phyloP scores from a whole-genome alignment of 2,797 vertebrate species.

The Peromyscus attwateri region DNA sequence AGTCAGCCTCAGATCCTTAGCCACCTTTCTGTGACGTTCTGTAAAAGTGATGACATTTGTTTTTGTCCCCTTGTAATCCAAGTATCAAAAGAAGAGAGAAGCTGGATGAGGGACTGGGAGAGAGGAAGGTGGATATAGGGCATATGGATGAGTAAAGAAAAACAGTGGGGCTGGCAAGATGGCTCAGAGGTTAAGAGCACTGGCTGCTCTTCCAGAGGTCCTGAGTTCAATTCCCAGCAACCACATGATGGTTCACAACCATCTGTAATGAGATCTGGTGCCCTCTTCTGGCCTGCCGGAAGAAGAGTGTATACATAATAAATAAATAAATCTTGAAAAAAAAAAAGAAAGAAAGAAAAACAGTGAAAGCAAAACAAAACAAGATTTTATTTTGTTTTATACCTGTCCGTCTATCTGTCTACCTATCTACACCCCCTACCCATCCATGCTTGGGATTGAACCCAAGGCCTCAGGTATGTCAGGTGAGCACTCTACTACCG shows the following conservation, averaged over 20 bases:
- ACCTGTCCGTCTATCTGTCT: background rate
- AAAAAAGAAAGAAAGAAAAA: too few relatives aligned
- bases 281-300: too few relatives aligned
- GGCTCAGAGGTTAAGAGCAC: too few relatives aligned
- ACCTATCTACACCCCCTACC: too few relatives aligned
- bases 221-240: too few relatives aligned
- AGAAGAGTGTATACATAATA: too few relatives aligned
- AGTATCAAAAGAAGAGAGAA: background rate
- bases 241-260: too few relatives aligned
- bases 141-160: background rate
- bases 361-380: background rate
- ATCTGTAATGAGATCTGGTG: too few relatives aligned
- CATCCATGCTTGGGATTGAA: background rate
- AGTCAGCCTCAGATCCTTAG: background rate
- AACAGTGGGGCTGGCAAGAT: too few relatives aligned
- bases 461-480: background rate
- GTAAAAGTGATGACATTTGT: background rate
- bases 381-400: background rate
- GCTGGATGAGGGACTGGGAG: background rate
- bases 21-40: background rate
- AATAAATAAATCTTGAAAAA: too few relatives aligned
- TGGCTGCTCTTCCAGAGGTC: too few relatives aligned
- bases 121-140: too few relatives aligned
- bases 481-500: background rate
- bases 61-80: background rate